These are phyloP conservation scores for Drosophila conformis DNA, from an alignment of 2,888 invertebrate genomes.

Conservation along the genomic window DNA sequence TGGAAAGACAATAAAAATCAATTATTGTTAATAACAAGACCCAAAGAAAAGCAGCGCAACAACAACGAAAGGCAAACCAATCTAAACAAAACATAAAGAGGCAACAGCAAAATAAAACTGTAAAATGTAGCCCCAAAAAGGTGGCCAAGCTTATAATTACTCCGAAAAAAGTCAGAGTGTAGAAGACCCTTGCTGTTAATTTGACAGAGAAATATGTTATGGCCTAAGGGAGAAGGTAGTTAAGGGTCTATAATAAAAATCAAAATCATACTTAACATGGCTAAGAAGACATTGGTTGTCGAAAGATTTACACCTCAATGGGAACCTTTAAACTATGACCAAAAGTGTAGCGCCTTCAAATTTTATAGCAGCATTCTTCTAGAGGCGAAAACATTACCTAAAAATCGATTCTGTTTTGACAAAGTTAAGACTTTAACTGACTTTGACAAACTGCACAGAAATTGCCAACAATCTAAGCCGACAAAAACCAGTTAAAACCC, in stretches of 20 bases:
- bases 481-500: background rate
- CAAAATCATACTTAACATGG: background rate
- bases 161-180: background rate
- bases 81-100: constrained; percentile 4
- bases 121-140: background rate
- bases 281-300: background rate
- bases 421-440: background rate
- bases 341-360: background rate
- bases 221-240: background rate
- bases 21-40: constrained; percentile 70
- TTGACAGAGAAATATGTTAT: background rate
- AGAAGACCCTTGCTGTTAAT: background rate
- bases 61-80: background rate
- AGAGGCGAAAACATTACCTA: background rate
- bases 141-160: background rate
- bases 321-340: background rate
- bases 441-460: background rate
- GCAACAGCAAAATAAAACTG: background rate
- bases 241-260: no score
- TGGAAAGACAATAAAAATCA: constrained; percentile 77
- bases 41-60: background rate
- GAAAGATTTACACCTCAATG: background rate
- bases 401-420: background rate
- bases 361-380: background rate
- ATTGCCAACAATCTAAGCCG: background rate